Evolutionary conservation across 1,140 invertebrate genomes (phyloP).

Genomic region (Sesamia nonagrioides): DNA sequence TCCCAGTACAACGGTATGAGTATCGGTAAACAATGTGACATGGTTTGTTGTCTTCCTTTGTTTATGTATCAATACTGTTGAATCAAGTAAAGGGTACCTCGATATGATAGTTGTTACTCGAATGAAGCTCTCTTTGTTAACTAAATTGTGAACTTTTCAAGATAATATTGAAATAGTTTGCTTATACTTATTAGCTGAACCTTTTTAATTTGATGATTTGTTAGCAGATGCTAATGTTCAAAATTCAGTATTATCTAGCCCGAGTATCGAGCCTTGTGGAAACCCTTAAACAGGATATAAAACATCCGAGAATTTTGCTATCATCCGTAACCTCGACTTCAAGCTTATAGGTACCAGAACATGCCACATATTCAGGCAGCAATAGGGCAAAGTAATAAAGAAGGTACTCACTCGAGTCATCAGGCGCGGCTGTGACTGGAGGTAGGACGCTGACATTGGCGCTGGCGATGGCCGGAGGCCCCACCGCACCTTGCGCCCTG

Average conservation of each 20-base stretch:
- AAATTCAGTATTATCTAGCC: not conserved
- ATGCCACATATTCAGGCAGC: not conserved
- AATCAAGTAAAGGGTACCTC: not conserved
- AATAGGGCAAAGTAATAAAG: not conserved
- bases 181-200: no score
- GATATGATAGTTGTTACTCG: not conserved
- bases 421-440: constrained; percentile 86
- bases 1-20: constrained; percentile 51
- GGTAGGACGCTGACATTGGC: constrained; percentile 89
- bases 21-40: constrained; percentile 58
- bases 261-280: not conserved
- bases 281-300: not conserved
- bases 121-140: not conserved
- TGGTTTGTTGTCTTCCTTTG: constrained; percentile 37
- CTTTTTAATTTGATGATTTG: no score
- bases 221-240: no score
- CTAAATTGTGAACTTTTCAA: no score
- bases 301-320: not conserved
- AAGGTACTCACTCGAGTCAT: constrained; percentile 84
- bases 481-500: constrained; percentile 89
- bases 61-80: constrained; percentile 19
- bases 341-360: not conserved
- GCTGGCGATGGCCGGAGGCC: constrained; percentile 87
- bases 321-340: not conserved
- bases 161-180: no score